phyloP scores from a whole-genome alignment of 1,140 invertebrate species.

The Nylanderia fulva region DNA sequence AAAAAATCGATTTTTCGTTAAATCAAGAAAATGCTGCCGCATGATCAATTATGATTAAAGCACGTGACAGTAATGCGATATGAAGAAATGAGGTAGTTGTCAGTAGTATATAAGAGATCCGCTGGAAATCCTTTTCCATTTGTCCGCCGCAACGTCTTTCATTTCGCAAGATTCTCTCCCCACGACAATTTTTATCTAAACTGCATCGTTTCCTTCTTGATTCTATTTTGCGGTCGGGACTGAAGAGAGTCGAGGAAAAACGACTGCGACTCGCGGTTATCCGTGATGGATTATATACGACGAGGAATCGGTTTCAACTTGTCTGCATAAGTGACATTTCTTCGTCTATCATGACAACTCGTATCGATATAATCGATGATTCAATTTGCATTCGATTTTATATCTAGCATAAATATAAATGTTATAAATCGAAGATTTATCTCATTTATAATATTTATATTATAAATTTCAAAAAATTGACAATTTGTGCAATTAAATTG shows the following conservation, averaged over 20 bases:
- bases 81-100: not conserved
- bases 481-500: slow-evolving; percentile 7
- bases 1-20: slow-evolving; percentile 1
- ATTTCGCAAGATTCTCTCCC: slow-evolving; percentile 61
- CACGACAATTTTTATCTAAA: slow-evolving; percentile 42
- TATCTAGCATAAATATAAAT: not conserved
- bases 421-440: not conserved
- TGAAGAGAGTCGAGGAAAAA: slow-evolving; percentile 12
- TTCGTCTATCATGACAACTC: slow-evolving; percentile 2
- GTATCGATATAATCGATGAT: not conserved
- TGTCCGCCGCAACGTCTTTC: slow-evolving; percentile 55
- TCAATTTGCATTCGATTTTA: slow-evolving; percentile 2
- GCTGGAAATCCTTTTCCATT: slow-evolving; percentile 26
- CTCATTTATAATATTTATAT: too few species aligned
- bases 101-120: not conserved
- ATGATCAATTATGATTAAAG: not conserved
- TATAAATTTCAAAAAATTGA: slow-evolving; percentile 5
- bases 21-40: not conserved
- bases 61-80: slow-evolving; percentile 25
- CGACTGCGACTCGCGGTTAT: slow-evolving; percentile 25
- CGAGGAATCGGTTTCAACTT: slow-evolving; percentile 33
- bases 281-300: slow-evolving; percentile 50
- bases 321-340: slow-evolving; percentile 15
- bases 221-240: slow-evolving; percentile 53
- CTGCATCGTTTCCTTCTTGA: slow-evolving; percentile 34